Base-by-base conservation (phyloP, 2,113 vertebrate species). In the Zosterops hypoxanthus region DNA sequence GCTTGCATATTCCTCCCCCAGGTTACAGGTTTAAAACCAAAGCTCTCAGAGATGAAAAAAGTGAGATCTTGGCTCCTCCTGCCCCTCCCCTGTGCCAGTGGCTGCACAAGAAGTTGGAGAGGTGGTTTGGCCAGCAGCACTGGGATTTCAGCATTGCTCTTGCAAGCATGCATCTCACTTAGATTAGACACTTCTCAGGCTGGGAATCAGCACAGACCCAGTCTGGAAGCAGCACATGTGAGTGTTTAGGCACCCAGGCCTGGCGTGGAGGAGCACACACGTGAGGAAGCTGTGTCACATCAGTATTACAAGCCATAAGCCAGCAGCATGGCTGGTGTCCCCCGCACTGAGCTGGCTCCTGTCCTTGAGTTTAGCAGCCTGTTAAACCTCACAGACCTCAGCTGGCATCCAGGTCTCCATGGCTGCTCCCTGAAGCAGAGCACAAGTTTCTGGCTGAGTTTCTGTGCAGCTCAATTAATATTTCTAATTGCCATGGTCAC, bases 401-500 rank as follows among this genome's bases (percentile, higher is more conserved):
- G 42, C 12, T 89, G 88, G 55, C 21, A 5, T 75, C 57, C 13
- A 2, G 47, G 60, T 82, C 39, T 88, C 42, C 11, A 12, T 31
- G 60, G 33, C 69, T 90, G 75, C 36, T 81, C 50, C 78, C 78
- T 82, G 42, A 79, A 87, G 66, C 33, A 78, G 33, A 71, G 44
- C 20, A 69, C 5, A 10, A 80, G 50, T 72, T 82, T 71, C 87
- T 75, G 22, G 36, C 53, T 76, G 65, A 69, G 34, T 76, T 88
- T 90, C 78, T 85, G 52, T 65, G 42, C 71, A 93, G 60, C 29
- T 95, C 56, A 11, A 70, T 92, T 94, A 88, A 82, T 94, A 78
- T 42, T 95, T 63, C 53, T 91, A 79, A 94, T 94, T 87, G 50
- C 50, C 63, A 46, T 24, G 31, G 85, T 87, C 73, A 75, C 65